phyloP scores from a whole-genome alignment of 2,797 vertebrate genomes.

The Orientallactaga sibirica region DNA sequence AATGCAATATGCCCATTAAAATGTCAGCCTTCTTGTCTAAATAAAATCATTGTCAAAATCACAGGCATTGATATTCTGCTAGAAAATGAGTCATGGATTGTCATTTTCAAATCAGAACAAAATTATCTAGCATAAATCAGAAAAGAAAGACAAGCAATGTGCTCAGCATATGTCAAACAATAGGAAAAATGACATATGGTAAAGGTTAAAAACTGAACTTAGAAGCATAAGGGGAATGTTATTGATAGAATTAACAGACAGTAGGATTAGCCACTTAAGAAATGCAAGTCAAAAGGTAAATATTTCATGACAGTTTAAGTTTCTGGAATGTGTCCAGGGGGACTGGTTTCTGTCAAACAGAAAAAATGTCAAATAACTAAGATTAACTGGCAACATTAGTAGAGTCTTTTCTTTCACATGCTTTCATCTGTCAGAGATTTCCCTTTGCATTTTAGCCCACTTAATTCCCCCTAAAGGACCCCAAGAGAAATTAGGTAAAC shows the following conservation, averaged over 20 bases:
- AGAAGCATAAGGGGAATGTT: background rate
- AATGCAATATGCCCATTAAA: background rate
- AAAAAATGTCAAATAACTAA: slow-evolving; percentile 7
- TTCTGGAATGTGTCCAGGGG: background rate
- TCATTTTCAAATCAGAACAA: slow-evolving; percentile 6
- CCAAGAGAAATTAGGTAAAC: background rate
- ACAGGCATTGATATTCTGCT: background rate
- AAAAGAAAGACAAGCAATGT: background rate
- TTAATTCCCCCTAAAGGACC: background rate
- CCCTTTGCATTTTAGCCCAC: background rate
- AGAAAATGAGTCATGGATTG: background rate
- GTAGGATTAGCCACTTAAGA: background rate
- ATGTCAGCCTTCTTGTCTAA: background rate
- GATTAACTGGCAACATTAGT: background rate
- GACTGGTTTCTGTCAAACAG: background rate
- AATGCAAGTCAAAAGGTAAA: slow-evolving; percentile 25
- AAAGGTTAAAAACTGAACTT: background rate
- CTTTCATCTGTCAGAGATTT: background rate
- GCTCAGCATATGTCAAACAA: background rate
- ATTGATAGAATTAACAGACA: slow-evolving; percentile 21
- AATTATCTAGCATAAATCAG: background rate
- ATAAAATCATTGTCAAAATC: background rate
- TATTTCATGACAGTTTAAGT: slow-evolving; percentile 43
- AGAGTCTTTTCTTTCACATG: background rate
- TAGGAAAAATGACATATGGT: background rate